Conservation (phyloP, 2,113 vertebrate species). For the Psilopsiagon aymara region DNA sequence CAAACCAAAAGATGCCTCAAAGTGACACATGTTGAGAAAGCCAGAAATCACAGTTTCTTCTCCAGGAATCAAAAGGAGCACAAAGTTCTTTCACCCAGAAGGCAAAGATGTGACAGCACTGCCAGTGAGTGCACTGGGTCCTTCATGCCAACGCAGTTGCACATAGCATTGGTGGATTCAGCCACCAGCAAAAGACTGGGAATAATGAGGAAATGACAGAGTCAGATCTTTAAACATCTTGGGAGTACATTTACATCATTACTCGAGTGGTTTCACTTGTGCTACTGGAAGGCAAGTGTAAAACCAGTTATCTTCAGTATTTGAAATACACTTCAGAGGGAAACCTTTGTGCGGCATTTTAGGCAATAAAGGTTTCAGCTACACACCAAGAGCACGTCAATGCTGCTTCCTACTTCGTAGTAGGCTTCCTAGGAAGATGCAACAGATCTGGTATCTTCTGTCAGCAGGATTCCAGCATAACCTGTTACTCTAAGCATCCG, state of each 20-base stretch:
- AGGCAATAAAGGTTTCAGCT: background rate
- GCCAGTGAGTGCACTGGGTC: background rate
- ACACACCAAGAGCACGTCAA: background rate
- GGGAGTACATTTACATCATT: background rate
- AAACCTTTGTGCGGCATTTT: background rate
- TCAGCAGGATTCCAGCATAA: background rate
- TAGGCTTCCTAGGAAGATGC: background rate
- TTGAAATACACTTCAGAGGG: background rate
- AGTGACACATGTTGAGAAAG: background rate
- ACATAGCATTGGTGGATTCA: background rate
- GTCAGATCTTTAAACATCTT: background rate
- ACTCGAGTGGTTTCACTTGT: background rate
- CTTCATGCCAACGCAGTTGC: background rate
- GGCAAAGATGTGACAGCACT: background rate
- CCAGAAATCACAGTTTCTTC: background rate
- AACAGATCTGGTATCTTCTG: background rate
- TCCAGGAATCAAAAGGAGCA: background rate
- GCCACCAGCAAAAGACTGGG: background rate
- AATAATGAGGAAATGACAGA: background rate
- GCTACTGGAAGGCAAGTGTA: background rate
- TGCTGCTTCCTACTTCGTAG: background rate
- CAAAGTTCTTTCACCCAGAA: background rate
- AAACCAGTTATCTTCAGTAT: background rate
- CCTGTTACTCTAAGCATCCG: background rate
- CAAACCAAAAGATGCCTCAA: conserved; percentile 13